Conservation (phyloP, 2,113 vertebrate genomes). For the Xenopus laevis region DNA sequence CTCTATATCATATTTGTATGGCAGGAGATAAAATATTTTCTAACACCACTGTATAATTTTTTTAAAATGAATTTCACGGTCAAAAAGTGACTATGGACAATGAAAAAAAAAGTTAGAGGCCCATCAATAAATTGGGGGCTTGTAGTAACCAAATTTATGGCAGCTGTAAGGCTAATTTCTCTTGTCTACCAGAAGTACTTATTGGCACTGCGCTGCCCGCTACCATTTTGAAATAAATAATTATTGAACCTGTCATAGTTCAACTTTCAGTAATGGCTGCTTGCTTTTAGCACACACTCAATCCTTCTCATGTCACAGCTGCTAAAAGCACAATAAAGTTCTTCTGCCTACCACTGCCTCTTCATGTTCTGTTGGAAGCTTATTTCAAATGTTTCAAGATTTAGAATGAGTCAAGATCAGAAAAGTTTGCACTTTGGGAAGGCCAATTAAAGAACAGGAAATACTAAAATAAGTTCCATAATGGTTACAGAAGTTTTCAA, state of each 20-base stretch:
- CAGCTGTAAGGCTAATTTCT: too few species aligned
- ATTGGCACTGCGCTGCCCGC: background rate
- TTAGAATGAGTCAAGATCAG: background rate
- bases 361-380: background rate
- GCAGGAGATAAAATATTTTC: too few species aligned
- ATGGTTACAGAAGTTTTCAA: too few species aligned
- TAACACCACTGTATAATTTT: too few species aligned
- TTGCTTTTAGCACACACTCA: background rate
- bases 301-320: background rate
- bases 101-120: background rate
- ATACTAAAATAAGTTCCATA: too few species aligned
- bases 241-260: background rate
- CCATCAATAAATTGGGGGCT: background rate
- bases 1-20: too few species aligned
- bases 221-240: slow-evolving; percentile 4
- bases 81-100: background rate
- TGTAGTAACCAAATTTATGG: background rate
- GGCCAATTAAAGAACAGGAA: background rate
- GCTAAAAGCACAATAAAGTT: background rate
- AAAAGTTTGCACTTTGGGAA: background rate
- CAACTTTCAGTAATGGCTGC: background rate
- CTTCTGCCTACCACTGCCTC: background rate
- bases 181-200: background rate
- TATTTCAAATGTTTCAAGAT: background rate
- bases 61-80: background rate